Evolutionary conservation across 2,888 invertebrate species (phyloP).

Genomic region (Oscheius sp.): DNA sequence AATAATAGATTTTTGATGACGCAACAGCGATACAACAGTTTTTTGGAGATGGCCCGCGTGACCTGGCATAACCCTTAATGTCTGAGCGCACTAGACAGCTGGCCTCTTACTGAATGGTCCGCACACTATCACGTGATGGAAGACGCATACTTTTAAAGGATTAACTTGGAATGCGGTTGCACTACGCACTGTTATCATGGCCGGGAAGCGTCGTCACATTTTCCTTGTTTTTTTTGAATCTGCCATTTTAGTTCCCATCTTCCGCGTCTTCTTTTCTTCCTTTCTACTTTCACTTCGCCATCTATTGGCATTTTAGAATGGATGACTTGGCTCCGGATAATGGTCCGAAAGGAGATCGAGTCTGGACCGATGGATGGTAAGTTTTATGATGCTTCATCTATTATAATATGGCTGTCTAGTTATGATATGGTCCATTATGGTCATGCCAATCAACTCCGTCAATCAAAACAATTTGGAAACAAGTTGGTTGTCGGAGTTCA

Average conservation of each 20-base stretch:
- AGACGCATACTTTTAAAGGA: neutral
- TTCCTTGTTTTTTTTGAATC: neutral
- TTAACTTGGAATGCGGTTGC: neutral
- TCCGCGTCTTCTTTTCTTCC: neutral
- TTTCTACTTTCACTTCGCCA: neutral
- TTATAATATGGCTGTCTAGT: conserved; percentile 76
- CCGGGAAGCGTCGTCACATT: neutral
- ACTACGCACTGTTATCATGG: conserved; percentile 4
- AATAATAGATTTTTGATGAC: too few species aligned
- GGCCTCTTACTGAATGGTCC: neutral
- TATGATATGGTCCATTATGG: conserved; percentile 99
- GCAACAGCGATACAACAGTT: too few species aligned
- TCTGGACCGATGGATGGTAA: conserved; percentile 69
- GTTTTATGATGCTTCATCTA: neutral
- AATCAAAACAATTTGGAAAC: conserved; percentile 94
- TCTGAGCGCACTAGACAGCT: too few species aligned
- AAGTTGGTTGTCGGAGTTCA: conserved; percentile 90
- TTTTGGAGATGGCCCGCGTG: neutral
- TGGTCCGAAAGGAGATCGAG: conserved; percentile 54
- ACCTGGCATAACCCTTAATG: neutral
- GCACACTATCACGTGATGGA: neutral
- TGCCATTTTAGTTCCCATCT: neutral
- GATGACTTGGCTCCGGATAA: conserved; percentile 49
- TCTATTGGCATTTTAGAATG: neutral
- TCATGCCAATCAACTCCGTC: conserved; percentile 95